Percentiles rank a stretch among this genome's conserved stretches.
These are phyloP conservation scores for Sebastes baramenuke DNA, from an alignment of 2,797 vertebrate genomes.

Conservation along the genomic window DNA sequence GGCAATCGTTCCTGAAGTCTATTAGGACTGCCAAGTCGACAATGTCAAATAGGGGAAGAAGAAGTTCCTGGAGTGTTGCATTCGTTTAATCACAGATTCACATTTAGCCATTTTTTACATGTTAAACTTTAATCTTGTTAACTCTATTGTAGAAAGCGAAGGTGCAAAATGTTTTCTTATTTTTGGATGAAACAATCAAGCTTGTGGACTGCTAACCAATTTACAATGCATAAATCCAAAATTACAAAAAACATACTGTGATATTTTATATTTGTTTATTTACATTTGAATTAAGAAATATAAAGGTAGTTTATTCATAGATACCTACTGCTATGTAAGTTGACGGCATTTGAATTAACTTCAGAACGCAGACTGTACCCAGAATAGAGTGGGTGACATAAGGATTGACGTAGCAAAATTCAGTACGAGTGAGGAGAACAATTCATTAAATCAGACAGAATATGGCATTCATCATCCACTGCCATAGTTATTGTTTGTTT, in stretches of 20 bases:
- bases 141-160: not conserved
- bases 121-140: not conserved
- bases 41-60: conserved; percentile 44
- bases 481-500: not conserved
- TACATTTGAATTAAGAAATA: not conserved
- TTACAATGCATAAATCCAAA: not conserved
- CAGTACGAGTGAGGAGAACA: not conserved
- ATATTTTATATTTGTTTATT: not conserved
- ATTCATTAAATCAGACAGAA: not conserved
- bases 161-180: not conserved
- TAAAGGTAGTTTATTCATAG: not conserved
- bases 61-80: conserved; percentile 1
- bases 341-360: not conserved
- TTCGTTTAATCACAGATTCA: conserved; percentile 19
- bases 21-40: conserved; percentile 45
- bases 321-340: not conserved
- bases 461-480: not conserved
- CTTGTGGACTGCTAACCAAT: not conserved
- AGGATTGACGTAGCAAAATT: not conserved
- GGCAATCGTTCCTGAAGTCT: conserved; percentile 47
- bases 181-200: not conserved
- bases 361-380: not conserved
- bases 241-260: not conserved
- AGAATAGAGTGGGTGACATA: not conserved
- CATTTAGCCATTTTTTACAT: not conserved